Evolutionary conservation across 2,888 invertebrate species (phyloP), one percentile per base, ranked within the genome.

Genomic region (Agapostemon virescens): DNA sequence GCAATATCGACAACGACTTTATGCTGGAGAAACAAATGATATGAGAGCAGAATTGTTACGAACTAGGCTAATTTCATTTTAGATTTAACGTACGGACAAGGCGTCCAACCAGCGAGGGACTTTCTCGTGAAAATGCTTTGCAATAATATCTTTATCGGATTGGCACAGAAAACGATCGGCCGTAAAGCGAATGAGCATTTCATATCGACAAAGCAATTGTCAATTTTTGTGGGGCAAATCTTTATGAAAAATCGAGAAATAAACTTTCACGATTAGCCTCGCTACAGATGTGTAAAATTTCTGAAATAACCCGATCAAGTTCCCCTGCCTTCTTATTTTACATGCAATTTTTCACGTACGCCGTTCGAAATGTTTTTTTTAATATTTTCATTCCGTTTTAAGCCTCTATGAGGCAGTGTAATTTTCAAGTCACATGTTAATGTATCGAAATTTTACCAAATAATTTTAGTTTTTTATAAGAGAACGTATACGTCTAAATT

Each of bases 51-150:
- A 55, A 36, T 77, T 36, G 42, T 63, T 68, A 68, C 67, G 79
- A 83, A 82, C 77, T 79, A 77, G 76, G 69, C 72, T 82, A 83
- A 82, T 82, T 74, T 82, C 66, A 66, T 74, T 77, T 75, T 61
- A 26, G 40, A 82, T 69, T 84, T 82, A 82, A 79, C 77, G 70
- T 72, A 58, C 42, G 70, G 23, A 20, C n/a, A 33, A 33, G 42
- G n/a, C 26, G 73, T 49, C 30, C 66, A 38, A 69, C 33, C 73
- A 49, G 17, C 42, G n/a, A 7, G 26, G 20, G 58, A 61, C 42
- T 52, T 71, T 79, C 74, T 55, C 45, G 40, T 33, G 72, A 36
- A 72, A 79, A 64, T 42, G 63, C 45, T 72, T 58, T 49, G 72
- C 75, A 69, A 75, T 72, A 72, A 75, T 72, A 77, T 74, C 78